Evolutionary conservation across 1,140 invertebrate species (phyloP).

Genomic region (Drosophila mojavensis): DNA sequence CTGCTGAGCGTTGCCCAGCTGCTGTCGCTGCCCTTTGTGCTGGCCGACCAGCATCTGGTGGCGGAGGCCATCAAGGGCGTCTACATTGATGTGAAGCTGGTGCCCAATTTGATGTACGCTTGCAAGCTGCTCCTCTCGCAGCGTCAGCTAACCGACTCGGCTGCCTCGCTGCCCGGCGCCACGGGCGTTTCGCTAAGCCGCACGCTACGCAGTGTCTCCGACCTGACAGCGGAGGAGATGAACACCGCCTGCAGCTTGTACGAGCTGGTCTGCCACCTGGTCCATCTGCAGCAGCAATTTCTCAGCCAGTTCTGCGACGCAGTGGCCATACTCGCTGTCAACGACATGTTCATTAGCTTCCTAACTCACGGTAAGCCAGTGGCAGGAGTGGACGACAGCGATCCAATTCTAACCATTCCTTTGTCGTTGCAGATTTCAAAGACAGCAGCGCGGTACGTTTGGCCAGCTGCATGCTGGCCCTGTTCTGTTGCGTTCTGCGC

Average conservation of each 20-base stretch:
- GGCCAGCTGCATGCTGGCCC: slow-evolving; percentile 87
- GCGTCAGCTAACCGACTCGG: slow-evolving; percentile 68
- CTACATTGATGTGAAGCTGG: slow-evolving; percentile 90
- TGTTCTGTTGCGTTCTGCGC: slow-evolving; percentile 90
- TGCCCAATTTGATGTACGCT: slow-evolving; percentile 91
- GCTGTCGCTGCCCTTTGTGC: slow-evolving; percentile 89
- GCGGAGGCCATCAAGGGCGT: slow-evolving; percentile 86
- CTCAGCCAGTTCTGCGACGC: slow-evolving; percentile 91
- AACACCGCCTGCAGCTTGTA: slow-evolving; percentile 88
- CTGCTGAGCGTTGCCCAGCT: slow-evolving; percentile 89
- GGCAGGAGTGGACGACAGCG: background rate
- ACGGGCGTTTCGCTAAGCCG: slow-evolving; percentile 51
- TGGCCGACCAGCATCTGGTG: slow-evolving; percentile 86
- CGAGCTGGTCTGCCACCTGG: slow-evolving; percentile 89
- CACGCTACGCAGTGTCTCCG: slow-evolving; percentile 81
- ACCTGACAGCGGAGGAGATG: slow-evolving; percentile 86
- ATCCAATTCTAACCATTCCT: background rate
- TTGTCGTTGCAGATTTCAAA: slow-evolving; percentile 85
- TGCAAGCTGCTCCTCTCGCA: slow-evolving; percentile 87
- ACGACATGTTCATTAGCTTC: slow-evolving; percentile 85
- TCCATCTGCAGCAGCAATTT: slow-evolving; percentile 89
- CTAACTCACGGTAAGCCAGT: slow-evolving; percentile 85
- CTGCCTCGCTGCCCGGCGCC: slow-evolving; percentile 48
- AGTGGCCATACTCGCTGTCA: slow-evolving; percentile 87
- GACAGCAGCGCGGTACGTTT: slow-evolving; percentile 86